These are phyloP conservation scores for Tridacna crocea DNA, from an alignment of 2,888 invertebrate genomes.

Conservation along the genomic window DNA sequence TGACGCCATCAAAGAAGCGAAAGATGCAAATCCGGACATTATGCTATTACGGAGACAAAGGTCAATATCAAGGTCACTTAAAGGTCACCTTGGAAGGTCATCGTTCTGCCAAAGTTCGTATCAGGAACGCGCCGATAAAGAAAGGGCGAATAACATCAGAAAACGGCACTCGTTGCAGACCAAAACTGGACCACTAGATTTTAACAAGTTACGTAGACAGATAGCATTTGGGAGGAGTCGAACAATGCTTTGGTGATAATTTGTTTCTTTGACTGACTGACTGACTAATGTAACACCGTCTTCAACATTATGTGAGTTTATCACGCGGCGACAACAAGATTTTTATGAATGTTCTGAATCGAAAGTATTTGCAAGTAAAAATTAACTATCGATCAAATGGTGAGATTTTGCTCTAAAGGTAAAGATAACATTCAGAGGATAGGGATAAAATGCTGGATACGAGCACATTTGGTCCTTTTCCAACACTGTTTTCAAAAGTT, in stretches of 20 bases:
- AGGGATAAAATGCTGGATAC: no score
- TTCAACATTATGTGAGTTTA: no score
- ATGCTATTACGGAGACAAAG: constrained; percentile 20
- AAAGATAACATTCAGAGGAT: no score
- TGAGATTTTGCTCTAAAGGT: no score
- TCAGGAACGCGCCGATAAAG: constrained; percentile 51
- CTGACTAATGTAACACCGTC: no score
- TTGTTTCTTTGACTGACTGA: neutral
- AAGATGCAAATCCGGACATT: neutral
- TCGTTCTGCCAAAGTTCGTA: constrained; percentile 61
- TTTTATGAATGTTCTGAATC: no score
- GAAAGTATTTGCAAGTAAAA: no score
- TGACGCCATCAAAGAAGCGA: neutral
- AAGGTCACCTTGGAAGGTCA: neutral
- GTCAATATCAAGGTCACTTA: neutral
- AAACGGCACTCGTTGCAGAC: constrained; percentile 51
- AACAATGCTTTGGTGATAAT: constrained; percentile 4
- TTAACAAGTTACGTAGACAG: constrained; percentile 54
- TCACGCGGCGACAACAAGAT: no score
- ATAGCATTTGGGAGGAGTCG: constrained; percentile 35
- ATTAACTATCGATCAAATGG: no score
- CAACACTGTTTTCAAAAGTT: no score
- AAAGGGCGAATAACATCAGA: constrained; percentile 47
- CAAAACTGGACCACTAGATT: constrained; percentile 55
- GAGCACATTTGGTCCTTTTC: no score